These are phyloP conservation scores for Cecropterus lyciades DNA, from an alignment of 1,140 invertebrate genomes.

Conservation along the genomic window DNA sequence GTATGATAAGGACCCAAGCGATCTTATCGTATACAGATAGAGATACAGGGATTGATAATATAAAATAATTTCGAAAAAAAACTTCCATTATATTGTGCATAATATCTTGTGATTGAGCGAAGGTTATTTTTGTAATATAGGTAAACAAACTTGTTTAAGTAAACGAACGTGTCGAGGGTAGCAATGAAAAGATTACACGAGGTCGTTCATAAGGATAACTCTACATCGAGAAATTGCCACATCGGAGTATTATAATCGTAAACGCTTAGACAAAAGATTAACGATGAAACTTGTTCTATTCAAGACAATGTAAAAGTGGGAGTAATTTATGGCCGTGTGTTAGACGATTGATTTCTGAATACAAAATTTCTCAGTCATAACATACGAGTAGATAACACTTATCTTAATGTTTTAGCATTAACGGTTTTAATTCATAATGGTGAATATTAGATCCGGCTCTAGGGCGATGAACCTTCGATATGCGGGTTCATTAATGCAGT, in stretches of 20 bases:
- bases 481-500: conserved; percentile 74
- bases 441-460: conserved; percentile 43
- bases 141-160: neutral
- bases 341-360: neutral
- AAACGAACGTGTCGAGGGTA: conserved; percentile 2
- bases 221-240: neutral
- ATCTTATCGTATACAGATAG: neutral
- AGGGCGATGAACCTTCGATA: conserved; percentile 65
- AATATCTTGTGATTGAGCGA: neutral
- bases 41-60: neutral
- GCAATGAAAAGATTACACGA: neutral
- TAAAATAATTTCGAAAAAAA: neutral
- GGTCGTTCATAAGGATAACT: conserved; percentile 7
- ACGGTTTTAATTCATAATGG: conserved; percentile 17
- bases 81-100: neutral
- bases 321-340: neutral
- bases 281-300: neutral
- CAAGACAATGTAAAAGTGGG: neutral
- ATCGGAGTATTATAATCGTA: neutral
- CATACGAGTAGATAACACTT: conserved; percentile 1
- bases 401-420: conserved; percentile 10
- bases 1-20: neutral
- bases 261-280: neutral
- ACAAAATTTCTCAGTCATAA: neutral
- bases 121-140: conserved; percentile 5